Conservation (phyloP, 1,140 invertebrate genomes). For the Drosophila bifasciata region DNA sequence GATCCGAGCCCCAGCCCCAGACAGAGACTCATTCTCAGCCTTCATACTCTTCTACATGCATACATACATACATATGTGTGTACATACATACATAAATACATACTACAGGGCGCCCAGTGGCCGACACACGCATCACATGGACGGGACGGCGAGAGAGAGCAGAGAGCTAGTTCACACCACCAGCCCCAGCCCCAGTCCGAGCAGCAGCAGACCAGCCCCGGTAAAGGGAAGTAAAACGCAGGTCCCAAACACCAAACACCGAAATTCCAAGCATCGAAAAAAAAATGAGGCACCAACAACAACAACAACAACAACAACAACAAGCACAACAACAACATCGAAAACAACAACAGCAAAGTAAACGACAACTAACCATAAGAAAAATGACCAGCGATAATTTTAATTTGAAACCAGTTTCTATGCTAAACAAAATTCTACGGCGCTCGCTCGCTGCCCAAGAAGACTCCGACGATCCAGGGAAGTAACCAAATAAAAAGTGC, state of each 20-base stretch:
- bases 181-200: slow-evolving; percentile 11
- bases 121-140: slow-evolving; percentile 42
- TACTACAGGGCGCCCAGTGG: slow-evolving; percentile 20
- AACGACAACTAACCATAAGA: slow-evolving; percentile 82
- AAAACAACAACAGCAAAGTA: slow-evolving; percentile 64
- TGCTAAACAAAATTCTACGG: slow-evolving; percentile 77
- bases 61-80: not conserved
- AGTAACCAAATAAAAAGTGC: slow-evolving; percentile 62
- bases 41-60: not conserved
- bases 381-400: slow-evolving; percentile 84
- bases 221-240: slow-evolving; percentile 65
- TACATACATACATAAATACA: not conserved
- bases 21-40: slow-evolving; percentile 21
- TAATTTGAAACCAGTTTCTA: slow-evolving; percentile 84
- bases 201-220: slow-evolving; percentile 5
- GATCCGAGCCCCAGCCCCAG: slow-evolving; percentile 9
- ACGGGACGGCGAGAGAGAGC: slow-evolving; percentile 3
- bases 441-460: slow-evolving; percentile 50
- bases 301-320: slow-evolving; percentile 29
- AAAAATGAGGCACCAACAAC: slow-evolving; percentile 56
- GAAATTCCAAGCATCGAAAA: slow-evolving; percentile 54
- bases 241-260: slow-evolving; percentile 64
- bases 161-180: slow-evolving; percentile 46
- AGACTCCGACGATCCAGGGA: slow-evolving; percentile 41
- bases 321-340: slow-evolving; percentile 17